Evolutionary conservation across 2,113 vertebrate genomes (phyloP), one percentile per base, ranked within the genome.

Genomic region (Neofelis nebulosa): DNA sequence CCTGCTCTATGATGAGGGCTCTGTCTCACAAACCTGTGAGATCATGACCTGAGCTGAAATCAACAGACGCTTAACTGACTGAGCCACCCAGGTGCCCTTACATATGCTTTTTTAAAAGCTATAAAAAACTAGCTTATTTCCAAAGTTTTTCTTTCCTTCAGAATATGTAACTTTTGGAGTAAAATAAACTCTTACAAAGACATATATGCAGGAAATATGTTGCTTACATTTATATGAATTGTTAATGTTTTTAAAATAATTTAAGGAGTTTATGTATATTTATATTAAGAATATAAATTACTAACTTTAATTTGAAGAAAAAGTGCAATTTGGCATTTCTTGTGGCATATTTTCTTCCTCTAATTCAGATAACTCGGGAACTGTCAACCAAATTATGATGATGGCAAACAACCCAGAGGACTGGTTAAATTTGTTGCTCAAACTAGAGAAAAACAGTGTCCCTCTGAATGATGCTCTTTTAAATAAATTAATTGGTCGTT

Each of bases 401-500:
- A 99, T 98, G 76, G 98, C 98, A 66, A 99, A 99, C 91, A 99
- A 98, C 89, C 99, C 99, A 0, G 99, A 99, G 98, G 99, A 99
- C 0, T 99, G 99, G 98, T 98, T 99, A 93, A 95, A 97, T 71
- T 99, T 99, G 97, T 99, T 99, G 84, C 98, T 98, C 73, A 99
- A 99, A 90, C 94, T 99, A 66, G 99, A 99, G 98, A 99, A 99
- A 98, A 99, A 98, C 50, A 99, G 99, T 52, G 74, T 98, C 94
- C 99, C 99, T 87, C 98, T 99, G 96, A 99, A 98, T 88, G 99
- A 99, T 93, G 68, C 96, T 38, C 89, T 95, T 88, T 98, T 99
- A 38, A 99, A 99, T 76, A 99, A 99, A 95, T 98, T 99, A 48
- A 99, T 99, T 96, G 99, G 99, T 97, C 99, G 98, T 92, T 99